Conservation (phyloP, 2,888 invertebrate species). For the Chromoteleia sp. region DNA sequence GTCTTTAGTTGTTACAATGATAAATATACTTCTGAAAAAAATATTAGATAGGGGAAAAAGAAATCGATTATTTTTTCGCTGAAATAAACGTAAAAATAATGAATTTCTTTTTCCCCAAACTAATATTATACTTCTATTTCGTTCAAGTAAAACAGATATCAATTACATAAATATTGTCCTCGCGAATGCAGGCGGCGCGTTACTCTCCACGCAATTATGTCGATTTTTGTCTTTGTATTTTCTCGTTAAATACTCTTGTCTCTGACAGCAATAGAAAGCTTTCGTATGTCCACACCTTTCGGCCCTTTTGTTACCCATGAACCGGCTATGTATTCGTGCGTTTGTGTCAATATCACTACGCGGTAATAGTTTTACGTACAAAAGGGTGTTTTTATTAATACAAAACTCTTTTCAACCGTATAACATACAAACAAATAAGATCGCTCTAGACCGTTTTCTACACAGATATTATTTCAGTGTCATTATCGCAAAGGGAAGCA, state of each 20-base stretch:
- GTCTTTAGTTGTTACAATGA: neutral
- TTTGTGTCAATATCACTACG: slow-evolving; percentile 15
- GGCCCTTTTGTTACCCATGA: slow-evolving; percentile 17
- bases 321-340: slow-evolving; percentile 9
- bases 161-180: slow-evolving; percentile 16
- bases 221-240: slow-evolving; percentile 30
- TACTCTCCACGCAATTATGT: slow-evolving; percentile 3
- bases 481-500: slow-evolving; percentile 30
- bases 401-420: neutral
- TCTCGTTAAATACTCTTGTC: slow-evolving; percentile 36
- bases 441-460: neutral
- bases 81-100: too few species aligned
- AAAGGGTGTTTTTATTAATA: neutral
- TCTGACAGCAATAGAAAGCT: slow-evolving; percentile 28
- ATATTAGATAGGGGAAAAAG: too few species aligned
- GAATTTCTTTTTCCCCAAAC: too few species aligned
- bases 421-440: neutral
- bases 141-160: slow-evolving; percentile 21
- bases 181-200: neutral
- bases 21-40: slow-evolving; percentile 1
- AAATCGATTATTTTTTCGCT: too few species aligned
- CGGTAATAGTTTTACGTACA: slow-evolving; percentile 10
- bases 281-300: slow-evolving; percentile 1
- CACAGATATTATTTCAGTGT: slow-evolving; percentile 10
- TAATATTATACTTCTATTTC: too few species aligned